Evolutionary conservation across 2,113 vertebrate genomes (phyloP).

Genomic region (Zapornia atra): DNA sequence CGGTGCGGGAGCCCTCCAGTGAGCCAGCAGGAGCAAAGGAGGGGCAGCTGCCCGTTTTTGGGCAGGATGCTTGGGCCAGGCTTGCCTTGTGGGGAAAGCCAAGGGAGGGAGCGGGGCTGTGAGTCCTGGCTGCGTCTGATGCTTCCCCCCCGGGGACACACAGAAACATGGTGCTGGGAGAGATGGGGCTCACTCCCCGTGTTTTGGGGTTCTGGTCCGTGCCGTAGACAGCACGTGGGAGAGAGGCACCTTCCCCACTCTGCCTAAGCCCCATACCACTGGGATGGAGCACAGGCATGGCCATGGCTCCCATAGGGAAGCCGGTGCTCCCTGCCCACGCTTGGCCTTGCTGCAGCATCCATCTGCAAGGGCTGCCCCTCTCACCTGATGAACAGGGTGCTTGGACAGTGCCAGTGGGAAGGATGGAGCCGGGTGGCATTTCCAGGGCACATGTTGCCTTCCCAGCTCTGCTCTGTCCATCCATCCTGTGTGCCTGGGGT

Average conservation of each 20-base stretch:
- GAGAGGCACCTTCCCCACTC: not conserved
- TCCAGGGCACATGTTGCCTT: not conserved
- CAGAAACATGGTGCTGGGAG: rapidly evolving
- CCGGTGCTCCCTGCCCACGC: not conserved
- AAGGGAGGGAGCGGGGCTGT: too few species aligned
- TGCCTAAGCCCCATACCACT: not conserved
- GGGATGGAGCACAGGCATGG: not conserved
- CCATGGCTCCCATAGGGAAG: not conserved
- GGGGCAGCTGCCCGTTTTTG: not conserved
- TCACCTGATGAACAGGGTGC: rapidly evolving
- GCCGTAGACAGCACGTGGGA: rapidly evolving
- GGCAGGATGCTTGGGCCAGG: not conserved
- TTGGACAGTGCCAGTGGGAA: not conserved
- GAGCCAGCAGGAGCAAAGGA: not conserved
- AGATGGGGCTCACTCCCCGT: not conserved
- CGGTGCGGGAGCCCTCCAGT: rapidly evolving
- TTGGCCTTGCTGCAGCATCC: not conserved
- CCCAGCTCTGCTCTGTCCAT: rapidly evolving
- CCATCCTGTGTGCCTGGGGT: rapidly evolving
- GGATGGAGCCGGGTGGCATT: not conserved
- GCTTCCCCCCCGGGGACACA: not conserved
- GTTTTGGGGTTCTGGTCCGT: rapidly evolving
- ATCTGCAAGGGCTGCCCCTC: not conserved
- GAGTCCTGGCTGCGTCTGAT: rapidly evolving
- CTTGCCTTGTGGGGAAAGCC: rapidly evolving